Evolutionary conservation across 1,140 invertebrate species (phyloP).

Genomic region (Bombus impatiens): DNA sequence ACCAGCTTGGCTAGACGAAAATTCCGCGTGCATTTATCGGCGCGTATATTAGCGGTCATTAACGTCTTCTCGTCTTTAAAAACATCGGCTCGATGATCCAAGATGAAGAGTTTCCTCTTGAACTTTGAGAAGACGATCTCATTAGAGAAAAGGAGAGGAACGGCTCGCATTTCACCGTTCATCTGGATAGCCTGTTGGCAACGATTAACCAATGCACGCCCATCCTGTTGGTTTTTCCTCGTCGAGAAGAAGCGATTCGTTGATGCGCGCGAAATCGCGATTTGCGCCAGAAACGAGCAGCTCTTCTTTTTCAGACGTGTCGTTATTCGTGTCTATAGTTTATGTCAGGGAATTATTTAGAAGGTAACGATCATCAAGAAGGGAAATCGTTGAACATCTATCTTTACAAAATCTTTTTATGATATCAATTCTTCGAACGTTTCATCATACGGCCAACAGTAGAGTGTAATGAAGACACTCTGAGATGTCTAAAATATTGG

Average conservation of each 20-base stretch:
- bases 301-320: background rate
- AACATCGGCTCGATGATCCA: background rate
- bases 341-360: background rate
- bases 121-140: conserved; percentile 25
- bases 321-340: background rate
- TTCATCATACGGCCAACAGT: background rate
- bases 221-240: conserved; percentile 18
- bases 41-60: background rate
- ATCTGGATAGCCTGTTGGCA: background rate
- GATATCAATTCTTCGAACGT: background rate
- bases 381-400: background rate
- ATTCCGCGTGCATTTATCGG: background rate
- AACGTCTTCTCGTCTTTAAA: conserved; percentile 5
- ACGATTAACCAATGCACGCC: conserved; percentile 45
- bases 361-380: too few species aligned
- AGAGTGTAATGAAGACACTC: too few species aligned
- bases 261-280: conserved; percentile 47
- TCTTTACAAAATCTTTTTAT: too few species aligned
- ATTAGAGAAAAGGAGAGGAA: background rate
- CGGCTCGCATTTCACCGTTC: background rate
- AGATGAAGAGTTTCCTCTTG: conserved; percentile 1
- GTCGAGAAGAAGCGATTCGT: conserved; percentile 11
- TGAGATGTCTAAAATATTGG: too few species aligned
- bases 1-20: background rate
- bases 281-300: conserved; percentile 21